A percentile compares a stretch with the other conserved stretches of the same genome.
Evolutionary conservation across 2,888 invertebrate species (phyloP).

Genomic region (Dryocosmus kuriphilus): DNA sequence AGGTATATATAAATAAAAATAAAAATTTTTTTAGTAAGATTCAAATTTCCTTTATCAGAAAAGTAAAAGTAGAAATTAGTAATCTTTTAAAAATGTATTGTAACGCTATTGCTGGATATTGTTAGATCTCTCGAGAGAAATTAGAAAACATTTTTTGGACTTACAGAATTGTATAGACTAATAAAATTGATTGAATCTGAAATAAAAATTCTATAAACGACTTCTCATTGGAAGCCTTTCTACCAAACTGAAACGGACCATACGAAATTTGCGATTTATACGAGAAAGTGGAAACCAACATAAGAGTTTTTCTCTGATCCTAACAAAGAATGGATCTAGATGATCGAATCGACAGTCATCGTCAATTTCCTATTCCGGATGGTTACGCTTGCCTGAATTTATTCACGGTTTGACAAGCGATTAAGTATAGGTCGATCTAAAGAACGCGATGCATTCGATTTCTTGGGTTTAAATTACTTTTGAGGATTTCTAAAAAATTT

Average conservation of each 20-base stretch:
- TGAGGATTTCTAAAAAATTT: background rate
- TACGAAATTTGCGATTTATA: constrained; percentile 56
- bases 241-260: constrained; percentile 47
- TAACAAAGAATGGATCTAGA: constrained; percentile 50
- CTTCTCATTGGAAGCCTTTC: constrained; percentile 8
- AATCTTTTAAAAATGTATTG: too few relatives aligned
- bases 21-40: too few relatives aligned
- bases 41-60: too few relatives aligned
- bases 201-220: constrained; percentile 5
- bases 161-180: background rate
- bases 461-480: background rate
- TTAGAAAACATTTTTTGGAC: background rate
- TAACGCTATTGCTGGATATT: too few relatives aligned
- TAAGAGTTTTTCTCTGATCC: constrained; percentile 19
- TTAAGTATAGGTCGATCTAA: constrained; percentile 40
- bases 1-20: too few relatives aligned
- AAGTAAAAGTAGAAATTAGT: too few relatives aligned
- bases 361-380: constrained; percentile 50
- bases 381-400: constrained; percentile 54
- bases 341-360: constrained; percentile 41
- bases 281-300: constrained; percentile 52
- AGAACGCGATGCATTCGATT: background rate
- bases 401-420: constrained; percentile 55
- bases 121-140: too few relatives aligned
- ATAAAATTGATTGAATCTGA: background rate